Conservation (phyloP, 2,797 vertebrate species). For the Rhinichthys osculus region DNA sequence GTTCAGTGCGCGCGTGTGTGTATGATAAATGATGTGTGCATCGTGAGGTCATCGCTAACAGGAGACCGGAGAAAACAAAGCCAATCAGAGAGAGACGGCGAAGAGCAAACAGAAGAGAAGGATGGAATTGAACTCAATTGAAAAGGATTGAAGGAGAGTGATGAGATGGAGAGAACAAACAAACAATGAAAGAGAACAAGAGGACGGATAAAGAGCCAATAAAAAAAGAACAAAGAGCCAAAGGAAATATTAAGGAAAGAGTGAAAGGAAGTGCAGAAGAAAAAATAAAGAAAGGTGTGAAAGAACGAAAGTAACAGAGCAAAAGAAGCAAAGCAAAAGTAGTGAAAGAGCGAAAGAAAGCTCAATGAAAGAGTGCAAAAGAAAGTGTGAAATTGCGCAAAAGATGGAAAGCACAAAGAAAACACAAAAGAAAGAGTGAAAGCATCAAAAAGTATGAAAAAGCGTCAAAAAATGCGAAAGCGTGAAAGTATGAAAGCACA, state of each 20-base stretch:
- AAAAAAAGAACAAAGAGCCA: neutral
- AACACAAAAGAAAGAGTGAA: neutral
- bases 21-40: conserved; percentile 36
- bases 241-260: neutral
- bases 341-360: conserved; percentile 53
- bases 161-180: conserved; percentile 4
- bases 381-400: neutral
- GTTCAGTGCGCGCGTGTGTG: neutral
- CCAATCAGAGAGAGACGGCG: neutral
- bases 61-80: conserved; percentile 25
- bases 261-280: neutral
- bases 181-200: neutral
- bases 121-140: neutral
- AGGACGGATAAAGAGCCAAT: neutral
- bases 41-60: conserved; percentile 34
- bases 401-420: neutral
- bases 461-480: accelerated
- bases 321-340: neutral
- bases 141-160: conserved; percentile 7
- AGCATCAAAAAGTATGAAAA: neutral
- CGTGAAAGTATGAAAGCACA: too few relatives aligned
- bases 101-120: neutral
- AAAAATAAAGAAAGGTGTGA: conserved; percentile 11
- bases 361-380: neutral
- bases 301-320: conserved; percentile 52